phyloP scores from a whole-genome alignment of 2,888 invertebrate species.

The Andrena minutula region DNA sequence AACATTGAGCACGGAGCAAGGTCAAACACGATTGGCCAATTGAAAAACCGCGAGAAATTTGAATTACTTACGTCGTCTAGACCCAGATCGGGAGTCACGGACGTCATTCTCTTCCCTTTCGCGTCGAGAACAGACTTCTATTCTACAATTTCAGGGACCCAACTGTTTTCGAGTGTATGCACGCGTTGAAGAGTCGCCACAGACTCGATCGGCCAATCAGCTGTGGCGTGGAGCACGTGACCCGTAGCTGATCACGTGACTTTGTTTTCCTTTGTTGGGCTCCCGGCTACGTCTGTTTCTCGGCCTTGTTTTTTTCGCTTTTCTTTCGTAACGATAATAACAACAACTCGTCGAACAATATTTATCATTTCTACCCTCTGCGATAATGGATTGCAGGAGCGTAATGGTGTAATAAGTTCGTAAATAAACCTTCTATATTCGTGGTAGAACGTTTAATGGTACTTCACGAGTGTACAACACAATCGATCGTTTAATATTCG shows the following conservation, averaged over 20 bases:
- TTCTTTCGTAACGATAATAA: background rate
- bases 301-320: background rate
- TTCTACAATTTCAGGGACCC: background rate
- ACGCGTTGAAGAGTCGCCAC: constrained; percentile 22
- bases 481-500: constrained; percentile 8
- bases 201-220: constrained; percentile 33
- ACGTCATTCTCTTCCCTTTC: constrained; percentile 3
- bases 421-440: background rate
- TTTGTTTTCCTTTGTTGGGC: background rate
- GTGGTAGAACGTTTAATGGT: constrained; percentile 18
- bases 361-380: background rate
- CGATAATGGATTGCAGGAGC: background rate
- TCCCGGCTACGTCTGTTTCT: background rate
- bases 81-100: constrained; percentile 29
- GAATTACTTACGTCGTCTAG: constrained; percentile 54
- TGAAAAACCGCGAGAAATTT: constrained; percentile 40
- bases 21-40: constrained; percentile 25
- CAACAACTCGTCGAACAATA: background rate
- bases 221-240: constrained; percentile 12
- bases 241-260: background rate
- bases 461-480: background rate
- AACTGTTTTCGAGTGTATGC: constrained; percentile 17
- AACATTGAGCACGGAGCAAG: constrained; percentile 3
- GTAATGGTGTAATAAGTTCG: background rate
- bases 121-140: background rate